Conservation (phyloP, 1,140 invertebrate species). For the Diplogasteroides magnus region DNA sequence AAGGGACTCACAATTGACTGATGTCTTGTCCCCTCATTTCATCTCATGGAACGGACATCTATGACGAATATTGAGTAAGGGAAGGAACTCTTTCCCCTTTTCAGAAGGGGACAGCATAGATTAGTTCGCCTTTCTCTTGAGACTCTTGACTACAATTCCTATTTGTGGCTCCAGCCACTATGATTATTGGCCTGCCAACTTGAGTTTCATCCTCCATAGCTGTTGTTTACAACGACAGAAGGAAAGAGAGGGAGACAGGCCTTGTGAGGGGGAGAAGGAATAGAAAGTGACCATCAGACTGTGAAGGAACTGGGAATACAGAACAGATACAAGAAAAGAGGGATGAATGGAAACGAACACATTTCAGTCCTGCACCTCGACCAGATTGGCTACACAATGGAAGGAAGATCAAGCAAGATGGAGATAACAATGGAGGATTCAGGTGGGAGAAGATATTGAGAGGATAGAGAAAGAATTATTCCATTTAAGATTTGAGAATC, state of each 20-base stretch:
- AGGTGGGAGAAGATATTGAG: conserved; percentile 3
- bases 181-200: too few relatives aligned
- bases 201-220: not conserved
- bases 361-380: conserved; percentile 49
- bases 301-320: too few relatives aligned
- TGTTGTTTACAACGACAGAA: conserved; percentile 9
- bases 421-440: conserved; percentile 37
- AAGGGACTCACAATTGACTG: not conserved
- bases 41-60: too few relatives aligned
- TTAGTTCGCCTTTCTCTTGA: too few relatives aligned
- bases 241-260: not conserved
- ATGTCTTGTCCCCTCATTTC: not conserved
- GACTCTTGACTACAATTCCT: too few relatives aligned
- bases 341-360: not conserved
- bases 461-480: not conserved
- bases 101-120: too few relatives aligned
- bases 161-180: not conserved
- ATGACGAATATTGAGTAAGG: too few relatives aligned
- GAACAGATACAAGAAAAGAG: not conserved
- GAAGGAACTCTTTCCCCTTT: too few relatives aligned
- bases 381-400: conserved; percentile 53
- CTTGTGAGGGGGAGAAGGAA: not conserved
- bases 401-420: conserved; percentile 43
- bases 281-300: too few relatives aligned
- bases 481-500: conserved; percentile 44